Evolutionary conservation across 2,113 vertebrate genomes (phyloP).

Genomic region (Notiomystis cincta): DNA sequence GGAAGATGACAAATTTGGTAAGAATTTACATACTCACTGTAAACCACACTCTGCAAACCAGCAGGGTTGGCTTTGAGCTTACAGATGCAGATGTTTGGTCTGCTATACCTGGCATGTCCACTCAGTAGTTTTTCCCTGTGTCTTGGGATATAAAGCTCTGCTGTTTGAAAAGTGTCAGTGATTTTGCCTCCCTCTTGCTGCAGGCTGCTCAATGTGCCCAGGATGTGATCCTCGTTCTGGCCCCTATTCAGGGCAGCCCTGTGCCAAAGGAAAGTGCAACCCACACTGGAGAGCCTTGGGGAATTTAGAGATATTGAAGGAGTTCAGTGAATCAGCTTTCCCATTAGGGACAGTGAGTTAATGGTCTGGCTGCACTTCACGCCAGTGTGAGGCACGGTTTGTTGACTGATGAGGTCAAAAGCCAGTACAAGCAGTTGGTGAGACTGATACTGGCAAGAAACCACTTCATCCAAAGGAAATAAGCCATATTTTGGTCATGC

Average conservation of each 20-base stretch:
- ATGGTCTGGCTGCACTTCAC: background rate
- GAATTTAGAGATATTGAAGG: background rate
- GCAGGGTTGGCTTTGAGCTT: background rate
- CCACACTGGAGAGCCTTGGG: background rate
- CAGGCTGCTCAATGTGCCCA: background rate
- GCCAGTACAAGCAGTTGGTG: background rate
- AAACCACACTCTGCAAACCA: background rate
- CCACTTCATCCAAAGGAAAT: background rate
- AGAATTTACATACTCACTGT: background rate
- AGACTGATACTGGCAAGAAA: background rate
- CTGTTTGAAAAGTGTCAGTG: background rate
- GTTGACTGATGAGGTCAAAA: background rate
- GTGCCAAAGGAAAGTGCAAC: background rate
- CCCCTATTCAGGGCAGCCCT: rapidly evolving
- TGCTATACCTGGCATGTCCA: background rate
- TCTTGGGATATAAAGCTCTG: background rate
- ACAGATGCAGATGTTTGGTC: background rate
- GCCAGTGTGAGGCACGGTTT: background rate
- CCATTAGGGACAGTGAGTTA: background rate
- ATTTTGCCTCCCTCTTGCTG: background rate
- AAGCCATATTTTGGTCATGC: background rate
- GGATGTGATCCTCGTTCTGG: background rate
- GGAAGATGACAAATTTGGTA: background rate
- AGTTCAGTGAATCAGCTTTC: background rate
- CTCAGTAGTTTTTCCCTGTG: background rate